phyloP scores from a whole-genome alignment of 2,888 invertebrate genomes.

The Hecatera dysodea region DNA sequence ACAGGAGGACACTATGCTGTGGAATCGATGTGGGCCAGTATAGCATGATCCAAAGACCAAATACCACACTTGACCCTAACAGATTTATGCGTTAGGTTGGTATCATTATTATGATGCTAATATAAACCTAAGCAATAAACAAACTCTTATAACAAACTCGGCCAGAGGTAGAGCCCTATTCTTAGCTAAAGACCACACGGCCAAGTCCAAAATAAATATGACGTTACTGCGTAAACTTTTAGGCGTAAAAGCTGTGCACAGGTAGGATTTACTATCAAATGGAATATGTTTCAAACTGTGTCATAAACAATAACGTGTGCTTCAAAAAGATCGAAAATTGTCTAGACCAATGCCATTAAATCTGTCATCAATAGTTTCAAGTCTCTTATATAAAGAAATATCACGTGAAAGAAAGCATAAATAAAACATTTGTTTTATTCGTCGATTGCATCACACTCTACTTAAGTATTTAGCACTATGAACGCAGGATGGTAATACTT shows the following conservation, averaged over 20 bases:
- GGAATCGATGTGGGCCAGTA: no score
- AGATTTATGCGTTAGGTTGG: not conserved
- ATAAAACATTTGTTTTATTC: constrained; percentile 44
- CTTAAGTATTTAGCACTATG: constrained; percentile 32
- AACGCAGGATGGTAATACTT: constrained; percentile 35
- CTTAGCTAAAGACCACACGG: constrained; percentile 42
- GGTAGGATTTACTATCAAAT: constrained; percentile 11
- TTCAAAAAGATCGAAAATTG: constrained; percentile 18
- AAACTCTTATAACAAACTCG: not conserved
- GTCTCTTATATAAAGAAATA: constrained; percentile 43
- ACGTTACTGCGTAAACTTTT: not conserved
- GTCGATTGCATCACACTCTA: constrained; percentile 52
- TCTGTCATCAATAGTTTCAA: constrained; percentile 18
- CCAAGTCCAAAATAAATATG: constrained; percentile 43
- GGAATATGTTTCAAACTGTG: constrained; percentile 4
- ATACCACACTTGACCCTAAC: not conserved
- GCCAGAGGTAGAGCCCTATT: constrained; percentile 32
- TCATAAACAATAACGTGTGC: constrained; percentile 15
- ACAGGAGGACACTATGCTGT: no score
- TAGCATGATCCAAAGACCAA: no score
- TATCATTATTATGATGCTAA: not conserved
- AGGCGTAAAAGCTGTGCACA: not conserved
- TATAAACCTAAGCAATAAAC: not conserved
- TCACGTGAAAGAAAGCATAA: constrained; percentile 29
- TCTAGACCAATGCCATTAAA: constrained; percentile 6